These are phyloP conservation scores for Thaleichthys pacificus DNA, from an alignment of 2,797 vertebrate genomes.

Conservation along the genomic window DNA sequence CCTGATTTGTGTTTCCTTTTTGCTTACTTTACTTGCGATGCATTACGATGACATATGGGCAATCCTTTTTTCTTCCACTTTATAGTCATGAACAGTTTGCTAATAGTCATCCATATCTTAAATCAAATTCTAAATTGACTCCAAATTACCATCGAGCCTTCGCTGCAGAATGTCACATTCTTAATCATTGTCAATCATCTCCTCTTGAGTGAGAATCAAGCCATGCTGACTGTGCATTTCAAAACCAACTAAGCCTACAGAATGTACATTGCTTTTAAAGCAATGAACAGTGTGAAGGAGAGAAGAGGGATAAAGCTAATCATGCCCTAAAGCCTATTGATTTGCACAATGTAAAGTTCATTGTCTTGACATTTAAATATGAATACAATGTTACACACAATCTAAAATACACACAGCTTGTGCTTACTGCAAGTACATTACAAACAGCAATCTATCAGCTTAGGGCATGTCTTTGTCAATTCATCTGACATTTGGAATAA, in stretches of 20 bases:
- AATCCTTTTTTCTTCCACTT: too few species aligned
- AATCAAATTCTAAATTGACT: background rate
- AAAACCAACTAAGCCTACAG: background rate
- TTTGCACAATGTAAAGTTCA: conserved; percentile 27
- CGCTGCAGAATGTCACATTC: background rate
- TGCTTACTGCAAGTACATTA: conserved; percentile 24
- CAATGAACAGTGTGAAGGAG: conserved; percentile 8
- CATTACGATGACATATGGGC: too few species aligned
- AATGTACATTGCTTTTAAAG: background rate
- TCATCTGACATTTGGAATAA: conserved; percentile 45
- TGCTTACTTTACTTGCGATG: too few species aligned
- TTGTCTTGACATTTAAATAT: conserved; percentile 34
- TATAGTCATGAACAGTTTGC: too few species aligned
- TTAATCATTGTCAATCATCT: background rate
- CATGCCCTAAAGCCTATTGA: conserved; percentile 21
- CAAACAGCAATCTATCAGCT: conserved; percentile 33
- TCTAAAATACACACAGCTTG: conserved; percentile 24
- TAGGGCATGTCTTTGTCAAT: conserved; percentile 28
- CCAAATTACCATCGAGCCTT: background rate
- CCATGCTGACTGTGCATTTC: background rate
- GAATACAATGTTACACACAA: conserved; percentile 15
- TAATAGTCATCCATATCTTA: background rate
- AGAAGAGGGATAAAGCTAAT: conserved; percentile 17
- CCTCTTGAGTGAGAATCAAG: conserved; percentile 1
- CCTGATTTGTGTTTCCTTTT: too few species aligned